Evolutionary conservation across 2,888 invertebrate species (phyloP).

Genomic region (Seira ritae): DNA sequence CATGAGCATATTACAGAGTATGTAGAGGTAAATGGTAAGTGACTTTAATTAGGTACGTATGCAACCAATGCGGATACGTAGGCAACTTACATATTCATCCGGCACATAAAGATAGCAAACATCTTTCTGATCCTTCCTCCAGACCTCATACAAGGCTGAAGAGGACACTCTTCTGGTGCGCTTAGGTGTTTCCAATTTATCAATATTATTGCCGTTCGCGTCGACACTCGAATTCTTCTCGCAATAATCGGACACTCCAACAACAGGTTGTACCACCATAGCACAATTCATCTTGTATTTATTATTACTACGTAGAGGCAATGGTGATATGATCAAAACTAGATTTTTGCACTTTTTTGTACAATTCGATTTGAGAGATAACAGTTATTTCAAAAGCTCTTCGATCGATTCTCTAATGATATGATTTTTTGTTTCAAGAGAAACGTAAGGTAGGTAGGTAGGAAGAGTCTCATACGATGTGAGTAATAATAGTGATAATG

Average conservation of each 20-base stretch:
- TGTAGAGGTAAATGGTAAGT: too few species aligned
- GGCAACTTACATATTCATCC: conserved; percentile 81
- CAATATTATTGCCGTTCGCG: conserved; percentile 16
- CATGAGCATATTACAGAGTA: too few species aligned
- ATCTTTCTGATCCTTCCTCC: conserved; percentile 81
- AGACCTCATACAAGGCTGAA: conserved; percentile 80
- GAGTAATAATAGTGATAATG: too few species aligned
- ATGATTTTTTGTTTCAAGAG: too few species aligned
- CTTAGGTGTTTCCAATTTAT: conserved; percentile 15
- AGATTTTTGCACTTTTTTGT: conserved; percentile 47
- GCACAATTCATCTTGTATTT: conserved; percentile 50
- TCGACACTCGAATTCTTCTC: conserved; percentile 19
- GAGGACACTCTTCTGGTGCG: conserved; percentile 69
- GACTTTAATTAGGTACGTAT: too few species aligned
- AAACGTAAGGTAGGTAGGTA: too few species aligned
- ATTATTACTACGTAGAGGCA: too few species aligned
- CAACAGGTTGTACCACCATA: conserved; percentile 16
- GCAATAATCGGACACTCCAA: not conserved
- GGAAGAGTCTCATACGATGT: conserved; percentile 3
- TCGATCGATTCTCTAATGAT: too few species aligned
- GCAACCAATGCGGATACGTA: too few species aligned
- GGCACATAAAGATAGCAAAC: conserved; percentile 84
- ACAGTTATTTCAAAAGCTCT: not conserved
- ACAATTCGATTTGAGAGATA: too few species aligned
- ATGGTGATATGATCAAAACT: conserved; percentile 29